Percentiles rank a stretch among this genome's conserved stretches.
phyloP scores from a whole-genome alignment of 2,797 vertebrate species.

The Bradypodion ventrale region DNA sequence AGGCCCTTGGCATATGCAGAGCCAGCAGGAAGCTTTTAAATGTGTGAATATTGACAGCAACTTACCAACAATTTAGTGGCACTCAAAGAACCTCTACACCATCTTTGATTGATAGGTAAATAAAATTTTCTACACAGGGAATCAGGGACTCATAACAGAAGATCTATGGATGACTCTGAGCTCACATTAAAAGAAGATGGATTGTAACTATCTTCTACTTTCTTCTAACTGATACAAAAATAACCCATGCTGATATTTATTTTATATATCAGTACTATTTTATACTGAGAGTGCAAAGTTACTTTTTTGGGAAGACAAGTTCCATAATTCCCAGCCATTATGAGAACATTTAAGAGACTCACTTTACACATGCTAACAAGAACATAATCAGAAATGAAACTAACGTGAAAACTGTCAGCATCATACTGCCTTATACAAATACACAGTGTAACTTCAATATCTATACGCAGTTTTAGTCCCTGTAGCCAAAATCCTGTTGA shows the following conservation, averaged over 20 bases:
- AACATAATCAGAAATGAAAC: too few relatives aligned
- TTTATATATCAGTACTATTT: neutral
- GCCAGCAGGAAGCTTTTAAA: conserved; percentile 38
- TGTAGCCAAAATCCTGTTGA: neutral
- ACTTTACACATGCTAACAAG: neutral
- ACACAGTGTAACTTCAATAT: neutral
- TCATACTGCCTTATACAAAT: neutral
- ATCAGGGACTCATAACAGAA: conserved; percentile 55
- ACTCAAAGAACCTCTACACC: conserved; percentile 47
- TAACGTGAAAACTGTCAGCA: neutral
- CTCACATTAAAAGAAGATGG: conserved; percentile 42
- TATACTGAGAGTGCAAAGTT: neutral
- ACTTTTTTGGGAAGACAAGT: too few relatives aligned
- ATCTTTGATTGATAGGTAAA: conserved; percentile 60
- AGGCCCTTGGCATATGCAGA: conserved; percentile 47
- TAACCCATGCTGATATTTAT: neutral
- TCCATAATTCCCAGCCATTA: too few relatives aligned
- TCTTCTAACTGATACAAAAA: conserved; percentile 38
- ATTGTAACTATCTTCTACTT: conserved; percentile 28
- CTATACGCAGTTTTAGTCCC: neutral
- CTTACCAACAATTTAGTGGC: conserved; percentile 61
- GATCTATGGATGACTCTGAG: conserved; percentile 57
- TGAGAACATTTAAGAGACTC: neutral
- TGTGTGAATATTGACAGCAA: conserved; percentile 57
- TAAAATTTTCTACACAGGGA: conserved; percentile 48